Conservation (phyloP, 2,888 invertebrate genomes). For the Carcina quercana region DNA sequence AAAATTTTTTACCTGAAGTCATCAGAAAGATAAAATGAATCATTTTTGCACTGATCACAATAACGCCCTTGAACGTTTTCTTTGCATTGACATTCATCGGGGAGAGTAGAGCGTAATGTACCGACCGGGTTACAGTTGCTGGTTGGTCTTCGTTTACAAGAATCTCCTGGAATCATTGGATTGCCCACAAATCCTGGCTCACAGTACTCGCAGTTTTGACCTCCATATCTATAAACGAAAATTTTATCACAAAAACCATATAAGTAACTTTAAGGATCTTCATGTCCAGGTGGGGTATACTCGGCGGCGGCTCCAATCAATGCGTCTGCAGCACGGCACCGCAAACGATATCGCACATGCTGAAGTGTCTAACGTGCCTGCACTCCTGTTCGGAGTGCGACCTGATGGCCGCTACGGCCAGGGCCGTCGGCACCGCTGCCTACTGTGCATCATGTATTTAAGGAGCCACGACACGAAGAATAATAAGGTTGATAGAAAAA, state of each 20-base stretch:
- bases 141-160: slow-evolving; percentile 71
- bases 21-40: slow-evolving; percentile 87
- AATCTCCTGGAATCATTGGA: slow-evolving; percentile 83
- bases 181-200: slow-evolving; percentile 87
- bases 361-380: too few species aligned
- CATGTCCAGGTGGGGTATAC: too few species aligned
- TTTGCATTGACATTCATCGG: slow-evolving; percentile 61
- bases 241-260: too few species aligned
- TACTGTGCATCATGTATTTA: too few species aligned
- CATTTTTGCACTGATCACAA: slow-evolving; percentile 90
- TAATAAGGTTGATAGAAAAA: neutral
- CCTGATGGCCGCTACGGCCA: too few species aligned
- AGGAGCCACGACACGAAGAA: too few species aligned
- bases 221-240: slow-evolving; percentile 63
- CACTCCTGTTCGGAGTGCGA: too few species aligned
- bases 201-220: slow-evolving; percentile 85
- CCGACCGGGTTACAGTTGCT: slow-evolving; percentile 84
- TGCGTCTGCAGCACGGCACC: too few species aligned
- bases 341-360: too few species aligned
- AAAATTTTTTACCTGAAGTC: slow-evolving; percentile 66
- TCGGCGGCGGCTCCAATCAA: too few species aligned
- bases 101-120: slow-evolving; percentile 58
- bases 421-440: too few species aligned
- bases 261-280: too few species aligned
- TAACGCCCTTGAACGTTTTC: slow-evolving; percentile 82